These are phyloP conservation scores for Chroicocephalus ridibundus DNA, from an alignment of 2,113 vertebrate genomes.

Conservation along the genomic window DNA sequence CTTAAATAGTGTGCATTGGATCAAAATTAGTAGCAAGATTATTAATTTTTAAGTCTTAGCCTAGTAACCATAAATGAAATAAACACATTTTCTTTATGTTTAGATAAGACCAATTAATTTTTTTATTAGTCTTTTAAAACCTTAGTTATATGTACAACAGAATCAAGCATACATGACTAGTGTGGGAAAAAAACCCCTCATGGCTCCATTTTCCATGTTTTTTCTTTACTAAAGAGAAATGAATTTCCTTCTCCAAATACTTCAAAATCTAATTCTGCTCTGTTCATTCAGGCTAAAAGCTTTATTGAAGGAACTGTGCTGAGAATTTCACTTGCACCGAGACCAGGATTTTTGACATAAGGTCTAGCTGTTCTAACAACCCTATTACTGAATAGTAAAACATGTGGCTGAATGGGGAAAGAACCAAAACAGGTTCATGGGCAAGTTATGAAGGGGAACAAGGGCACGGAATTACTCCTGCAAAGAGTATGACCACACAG, in stretches of 20 bases:
- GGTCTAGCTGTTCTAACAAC: neutral
- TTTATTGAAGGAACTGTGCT: neutral
- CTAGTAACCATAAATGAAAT: neutral
- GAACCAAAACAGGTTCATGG: neutral
- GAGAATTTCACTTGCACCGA: neutral
- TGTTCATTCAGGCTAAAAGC: neutral
- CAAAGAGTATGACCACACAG: neutral
- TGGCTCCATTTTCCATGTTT: neutral
- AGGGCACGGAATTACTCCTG: neutral
- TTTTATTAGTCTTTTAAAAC: neutral
- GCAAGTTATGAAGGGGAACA: neutral
- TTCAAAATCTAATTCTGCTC: neutral
- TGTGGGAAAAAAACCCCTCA: neutral
- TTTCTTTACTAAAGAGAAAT: neutral
- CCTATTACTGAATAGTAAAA: neutral
- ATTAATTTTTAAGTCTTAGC: neutral
- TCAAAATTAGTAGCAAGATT: neutral
- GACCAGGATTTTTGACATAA: neutral
- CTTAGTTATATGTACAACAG: neutral
- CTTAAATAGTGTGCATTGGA: neutral
- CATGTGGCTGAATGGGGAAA: neutral
- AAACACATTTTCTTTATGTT: neutral
- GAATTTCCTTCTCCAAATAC: neutral
- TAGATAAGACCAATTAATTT: neutral
- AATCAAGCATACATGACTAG: neutral